Conservation (phyloP, 2,113 vertebrate genomes). For the Tonatia bakeri region DNA sequence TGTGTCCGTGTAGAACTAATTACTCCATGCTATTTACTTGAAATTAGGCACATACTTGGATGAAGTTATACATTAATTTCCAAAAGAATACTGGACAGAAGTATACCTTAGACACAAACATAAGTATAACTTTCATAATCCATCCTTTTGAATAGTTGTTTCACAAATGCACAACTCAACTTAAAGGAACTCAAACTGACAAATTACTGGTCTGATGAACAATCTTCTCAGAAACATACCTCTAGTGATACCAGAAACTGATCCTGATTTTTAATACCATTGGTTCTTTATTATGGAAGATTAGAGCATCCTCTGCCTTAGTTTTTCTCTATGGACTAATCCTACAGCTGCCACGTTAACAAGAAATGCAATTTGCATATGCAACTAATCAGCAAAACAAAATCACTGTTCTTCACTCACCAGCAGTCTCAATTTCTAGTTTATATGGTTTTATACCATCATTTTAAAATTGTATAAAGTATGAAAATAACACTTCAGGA, state of each 20-base stretch:
- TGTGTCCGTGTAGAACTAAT: neutral
- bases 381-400: slow-evolving; percentile 5
- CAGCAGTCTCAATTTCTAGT: neutral
- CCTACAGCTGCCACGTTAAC: neutral
- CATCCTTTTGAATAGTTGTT: neutral
- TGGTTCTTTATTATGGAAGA: neutral
- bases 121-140: neutral
- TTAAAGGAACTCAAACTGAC: neutral
- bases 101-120: neutral
- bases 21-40: neutral
- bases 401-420: neutral
- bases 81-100: slow-evolving; percentile 17
- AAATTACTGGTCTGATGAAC: neutral
- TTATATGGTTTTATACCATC: neutral
- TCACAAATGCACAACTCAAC: neutral
- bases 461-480: neutral
- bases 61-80: neutral
- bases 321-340: neutral
- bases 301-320: neutral
- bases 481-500: neutral
- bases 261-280: neutral
- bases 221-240: neutral
- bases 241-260: neutral
- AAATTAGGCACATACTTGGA: neutral
- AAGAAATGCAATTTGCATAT: neutral